These are phyloP conservation scores for Notolabrus celidotus DNA, from an alignment of 2,797 vertebrate genomes.

Conservation along the genomic window DNA sequence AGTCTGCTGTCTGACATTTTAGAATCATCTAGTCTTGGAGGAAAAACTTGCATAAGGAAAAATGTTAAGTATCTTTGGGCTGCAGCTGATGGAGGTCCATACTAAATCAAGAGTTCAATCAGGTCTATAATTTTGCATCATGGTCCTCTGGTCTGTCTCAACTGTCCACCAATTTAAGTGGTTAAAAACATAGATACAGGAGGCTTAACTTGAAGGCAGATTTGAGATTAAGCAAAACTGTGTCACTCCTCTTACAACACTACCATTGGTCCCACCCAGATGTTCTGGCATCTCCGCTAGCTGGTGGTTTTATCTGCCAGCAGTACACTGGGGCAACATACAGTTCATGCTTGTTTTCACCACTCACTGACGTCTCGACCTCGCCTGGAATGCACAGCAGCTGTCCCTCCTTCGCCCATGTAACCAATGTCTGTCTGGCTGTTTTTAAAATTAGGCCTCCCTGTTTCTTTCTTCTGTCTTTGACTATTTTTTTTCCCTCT, in stretches of 20 bases:
- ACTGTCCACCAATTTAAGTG: conserved; percentile 9
- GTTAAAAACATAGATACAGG: conserved; percentile 19
- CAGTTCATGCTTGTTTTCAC: conserved; percentile 76
- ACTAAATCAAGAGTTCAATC: not conserved
- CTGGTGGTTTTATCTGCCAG: conserved; percentile 72
- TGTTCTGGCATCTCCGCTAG: conserved; percentile 77
- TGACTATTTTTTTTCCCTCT: conserved; percentile 18
- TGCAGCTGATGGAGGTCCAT: conserved; percentile 2
- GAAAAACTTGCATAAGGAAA: not conserved
- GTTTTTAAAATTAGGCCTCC: conserved; percentile 71
- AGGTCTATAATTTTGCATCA: not conserved
- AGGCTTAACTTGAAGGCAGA: conserved; percentile 12
- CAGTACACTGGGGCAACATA: conserved; percentile 65
- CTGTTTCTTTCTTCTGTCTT: conserved; percentile 49
- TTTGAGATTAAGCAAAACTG: conserved; percentile 19
- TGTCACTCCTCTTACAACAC: conserved; percentile 32
- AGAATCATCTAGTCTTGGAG: conserved; percentile 2
- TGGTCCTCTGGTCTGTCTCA: not conserved
- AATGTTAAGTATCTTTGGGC: no score
- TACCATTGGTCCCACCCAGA: conserved; percentile 65
- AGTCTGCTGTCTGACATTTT: conserved; percentile 4
- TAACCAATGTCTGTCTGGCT: conserved; percentile 78
- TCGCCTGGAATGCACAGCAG: conserved; percentile 85
- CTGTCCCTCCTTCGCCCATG: conserved; percentile 75
- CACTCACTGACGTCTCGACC: conserved; percentile 75